Evolutionary conservation across 1,140 invertebrate species (phyloP), one percentile per base, ranked within the genome.

Genomic region (Radopholus similis): DNA sequence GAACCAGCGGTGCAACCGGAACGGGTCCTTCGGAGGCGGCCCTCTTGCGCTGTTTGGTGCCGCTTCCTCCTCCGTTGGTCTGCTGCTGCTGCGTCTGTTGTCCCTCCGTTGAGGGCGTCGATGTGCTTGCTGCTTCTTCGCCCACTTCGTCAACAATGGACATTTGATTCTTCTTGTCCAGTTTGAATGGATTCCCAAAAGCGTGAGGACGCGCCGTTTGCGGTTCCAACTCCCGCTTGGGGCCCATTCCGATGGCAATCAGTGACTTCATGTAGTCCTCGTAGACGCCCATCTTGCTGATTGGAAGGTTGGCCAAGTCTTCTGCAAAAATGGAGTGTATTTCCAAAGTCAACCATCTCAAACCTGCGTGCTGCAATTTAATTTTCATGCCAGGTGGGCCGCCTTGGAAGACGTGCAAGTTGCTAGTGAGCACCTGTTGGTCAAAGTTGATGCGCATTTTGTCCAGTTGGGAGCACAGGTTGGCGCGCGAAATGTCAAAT

Each of bases 391-490:
- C 78, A 11, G 69, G 82, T 75, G 68, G 74, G 68, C 63, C 73
- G 69, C 64, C 77, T 71, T 40, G 65, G 13, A 83, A 56, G n/a
- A 78, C 75, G 37, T 80, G 66, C 35, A 82, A 34, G 18, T 42
- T 57, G 71, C 89, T 86, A 26, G 86, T 85, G 13, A 90, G 84
- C 3, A 89, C 87, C 77, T 92, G 90, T 77, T 92, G 90, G 21
- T 97, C 84, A 83, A 95, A 95, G 82, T 96, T 96, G 13, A 91
- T 90, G 58, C 93, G 88, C 92, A 99, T 95, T 77, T 91, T 86
- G 9, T 90, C 88, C 65, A 95, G 89, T 85, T 95, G 92, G 86
- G 95, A 92, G 34, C 97, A 86, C 13, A 98, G 84, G 78, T 90
- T 88, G 72, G 89, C 87, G 53, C 95, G 85, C 18, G 91, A 90